These are phyloP conservation scores for Hoplostethus mediterraneus DNA, from an alignment of 2,797 vertebrate species.

Conservation along the genomic window DNA sequence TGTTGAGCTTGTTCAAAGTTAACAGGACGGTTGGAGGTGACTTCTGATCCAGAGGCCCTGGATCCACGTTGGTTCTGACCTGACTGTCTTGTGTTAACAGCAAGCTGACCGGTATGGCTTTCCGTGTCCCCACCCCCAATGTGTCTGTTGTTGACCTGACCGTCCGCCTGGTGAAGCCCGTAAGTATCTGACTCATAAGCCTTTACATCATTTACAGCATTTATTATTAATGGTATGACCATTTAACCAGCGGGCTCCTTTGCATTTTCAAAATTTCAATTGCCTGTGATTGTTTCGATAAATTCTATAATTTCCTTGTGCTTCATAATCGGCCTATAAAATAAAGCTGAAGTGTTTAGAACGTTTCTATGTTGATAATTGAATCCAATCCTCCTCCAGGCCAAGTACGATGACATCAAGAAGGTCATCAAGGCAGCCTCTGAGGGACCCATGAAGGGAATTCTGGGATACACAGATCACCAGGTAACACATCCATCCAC, in stretches of 20 bases:
- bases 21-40: too few relatives aligned
- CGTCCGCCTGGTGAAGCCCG: conserved; percentile 89
- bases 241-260: too few relatives aligned
- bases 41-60: too few relatives aligned
- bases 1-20: too few relatives aligned
- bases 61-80: background rate
- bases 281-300: background rate
- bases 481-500: conserved; percentile 76
- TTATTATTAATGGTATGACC: too few relatives aligned
- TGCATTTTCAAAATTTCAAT: too few relatives aligned
- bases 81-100: conserved; percentile 61
- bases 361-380: background rate
- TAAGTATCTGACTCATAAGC: conserved; percentile 63
- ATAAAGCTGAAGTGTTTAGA: too few relatives aligned
- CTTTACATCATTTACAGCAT: background rate
- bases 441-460: conserved; percentile 88
- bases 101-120: conserved; percentile 92
- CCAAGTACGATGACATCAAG: conserved; percentile 91
- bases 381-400: conserved; percentile 65
- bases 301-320: too few relatives aligned
- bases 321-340: too few relatives aligned
- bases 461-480: conserved; percentile 90
- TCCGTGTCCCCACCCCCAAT: conserved; percentile 91
- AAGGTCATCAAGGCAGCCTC: conserved; percentile 88
- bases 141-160: conserved; percentile 92